phyloP scores from a whole-genome alignment of 2,888 invertebrate species.

The Drosophila yooni region DNA sequence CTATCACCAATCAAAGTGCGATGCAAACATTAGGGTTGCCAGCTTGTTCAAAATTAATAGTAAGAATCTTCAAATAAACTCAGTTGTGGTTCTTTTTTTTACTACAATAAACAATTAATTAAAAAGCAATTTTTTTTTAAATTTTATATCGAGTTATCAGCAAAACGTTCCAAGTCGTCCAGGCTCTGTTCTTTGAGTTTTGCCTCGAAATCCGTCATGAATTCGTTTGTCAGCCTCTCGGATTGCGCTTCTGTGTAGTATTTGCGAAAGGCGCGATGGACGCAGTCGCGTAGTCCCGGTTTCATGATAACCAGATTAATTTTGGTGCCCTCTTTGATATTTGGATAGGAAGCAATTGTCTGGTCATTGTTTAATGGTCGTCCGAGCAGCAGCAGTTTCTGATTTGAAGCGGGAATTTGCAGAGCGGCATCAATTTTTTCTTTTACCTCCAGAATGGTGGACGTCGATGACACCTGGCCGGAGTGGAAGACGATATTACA shows the following conservation, averaged over 20 bases:
- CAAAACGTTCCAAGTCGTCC: conserved; percentile 84
- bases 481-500: neutral
- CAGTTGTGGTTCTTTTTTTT: conserved; percentile 20
- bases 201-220: conserved; percentile 83
- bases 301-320: conserved; percentile 90
- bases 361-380: conserved; percentile 90
- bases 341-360: conserved; percentile 88
- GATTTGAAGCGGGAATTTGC: conserved; percentile 89
- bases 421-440: conserved; percentile 88
- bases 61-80: conserved; percentile 13
- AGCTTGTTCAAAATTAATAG: conserved; percentile 28
- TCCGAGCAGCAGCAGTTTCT: conserved; percentile 90
- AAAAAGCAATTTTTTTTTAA: conserved; percentile 7
- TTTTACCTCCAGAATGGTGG: conserved; percentile 89
- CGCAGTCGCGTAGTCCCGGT: conserved; percentile 88
- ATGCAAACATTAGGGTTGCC: conserved; percentile 61
- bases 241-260: conserved; percentile 89
- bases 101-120: conserved; percentile 27
- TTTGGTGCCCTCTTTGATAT: conserved; percentile 91
- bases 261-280: conserved; percentile 84
- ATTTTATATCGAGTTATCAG: conserved; percentile 66
- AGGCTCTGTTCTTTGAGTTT: conserved; percentile 82
- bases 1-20: conserved; percentile 16
- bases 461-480: conserved; percentile 86
- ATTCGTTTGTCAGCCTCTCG: conserved; percentile 83